Base-by-base conservation (phyloP, 2,888 invertebrate genomes). In the Nowickia ferox region DNA sequence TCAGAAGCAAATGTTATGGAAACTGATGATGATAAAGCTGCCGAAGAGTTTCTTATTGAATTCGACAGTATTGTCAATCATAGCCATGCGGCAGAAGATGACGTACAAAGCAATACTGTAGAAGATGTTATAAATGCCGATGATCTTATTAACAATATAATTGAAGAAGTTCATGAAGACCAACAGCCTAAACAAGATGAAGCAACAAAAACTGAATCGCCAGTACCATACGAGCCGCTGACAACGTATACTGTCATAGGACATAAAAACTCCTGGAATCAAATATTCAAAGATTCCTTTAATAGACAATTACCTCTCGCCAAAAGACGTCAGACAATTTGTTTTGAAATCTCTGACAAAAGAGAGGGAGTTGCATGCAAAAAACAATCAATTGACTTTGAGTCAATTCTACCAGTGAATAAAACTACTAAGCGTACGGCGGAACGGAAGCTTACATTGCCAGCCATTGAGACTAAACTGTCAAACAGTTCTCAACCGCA, bases 21-120 rank as follows among this genome's bases (percentile, higher is more conserved):
- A 61, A 63, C 59, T 13, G 75, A 71, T 72, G 72, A 71, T 10
- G 83, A 83, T 48, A 83, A 83, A 72, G 79, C 83, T 15, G 83
- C 86, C 15, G 79, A 79, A 61, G 86, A 86, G 15, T 83, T 83
- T 76, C 86, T 86, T 1, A 82, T 79, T 53, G 86, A 86, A 66
- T 86, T 86, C 19, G 86, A 86, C 61, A 86, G 44, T 42, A 75
- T 86, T 46, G 83, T 86, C 13, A 86, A 86, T 76, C 86, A 86
- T 57, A 79, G 51, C 11, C 78, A 74, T 44, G 19, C 69, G 17
- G 68, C 48, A 8, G 75, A 83, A 55, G 66, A 75, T 4, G 71
- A 77, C 59, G n/a, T 51, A 1, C 30, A 42, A 15, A 71, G 53
- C 15, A 83, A 15, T 51, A 30, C 51, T 5, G n/a, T 42, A 40